Base-by-base conservation (phyloP, 2,888 invertebrate genomes). In the Ormyrus nitidulus region DNA sequence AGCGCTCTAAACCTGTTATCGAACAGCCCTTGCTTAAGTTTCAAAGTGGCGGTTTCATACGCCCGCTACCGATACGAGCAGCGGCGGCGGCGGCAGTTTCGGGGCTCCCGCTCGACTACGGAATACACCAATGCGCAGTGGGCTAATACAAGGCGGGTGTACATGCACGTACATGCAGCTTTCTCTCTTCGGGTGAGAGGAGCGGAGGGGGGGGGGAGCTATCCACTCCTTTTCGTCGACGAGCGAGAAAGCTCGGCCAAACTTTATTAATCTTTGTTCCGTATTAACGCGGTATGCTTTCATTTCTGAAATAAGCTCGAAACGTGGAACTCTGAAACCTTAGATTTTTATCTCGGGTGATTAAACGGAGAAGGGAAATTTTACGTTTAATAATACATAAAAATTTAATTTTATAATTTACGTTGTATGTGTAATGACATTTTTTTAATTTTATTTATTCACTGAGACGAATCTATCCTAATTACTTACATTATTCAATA, bases 41-140 rank as follows among this genome's bases (percentile, higher is more conserved):
- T 75, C 84, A 85, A 87, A 87, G 85, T 87, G 84, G 86, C 81
- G 85, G 86, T 86, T 88, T 86, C 87, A 84, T 85, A 84, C 85
- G 84, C 84, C 83, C 53, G 82, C 81, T 80, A 78, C 77, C 83
- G 84, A 86, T 86, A 84, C 85, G 86, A 85, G 84, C 84, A 83
- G 6, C 54, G 54, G 13, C 34, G 19, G 6, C 54, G 54, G 13
- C 34, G 19, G 53, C 68, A 58, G 49, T 70, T 59, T 48, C 70
- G 58, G 34, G n/a, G 44, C 56, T 54, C 48, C 13, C 10, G 10
- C 34, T 62, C 44, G 34, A 53, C 62, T 44, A 46, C 19, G 46
- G 34, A 44, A 62, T 46, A 71, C 11, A 8, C 13, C 9, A 58
- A 65, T 34, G 34, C 34, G 34, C 34, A 34, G 34, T 34, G 34